Percentiles rank a stretch among this genome's conserved stretches.
phyloP scores from a whole-genome alignment of 2,113 vertebrate genomes.

The Acinonyx jubatus region DNA sequence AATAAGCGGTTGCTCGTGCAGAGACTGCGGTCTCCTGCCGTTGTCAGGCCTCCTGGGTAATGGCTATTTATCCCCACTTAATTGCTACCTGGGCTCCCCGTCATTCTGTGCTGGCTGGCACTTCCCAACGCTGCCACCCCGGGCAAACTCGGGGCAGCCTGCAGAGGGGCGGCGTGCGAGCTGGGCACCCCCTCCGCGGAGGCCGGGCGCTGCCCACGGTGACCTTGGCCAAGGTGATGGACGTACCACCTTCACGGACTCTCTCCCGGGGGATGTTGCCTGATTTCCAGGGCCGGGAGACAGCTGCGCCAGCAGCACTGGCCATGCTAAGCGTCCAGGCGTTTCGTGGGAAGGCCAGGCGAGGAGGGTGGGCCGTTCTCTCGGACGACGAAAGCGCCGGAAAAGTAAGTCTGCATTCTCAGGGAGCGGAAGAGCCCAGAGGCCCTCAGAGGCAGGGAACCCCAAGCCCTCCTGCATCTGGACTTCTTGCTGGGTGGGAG shows the following conservation, averaged over 20 bases:
- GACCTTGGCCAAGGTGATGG: background rate
- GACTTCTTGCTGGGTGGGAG: background rate
- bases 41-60: conserved; percentile 70
- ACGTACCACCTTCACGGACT: background rate
- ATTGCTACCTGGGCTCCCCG: conserved; percentile 76
- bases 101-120: conserved; percentile 51
- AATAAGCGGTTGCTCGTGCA: conserved; percentile 76
- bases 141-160: conserved; percentile 24
- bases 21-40: conserved; percentile 60
- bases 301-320: too few species aligned
- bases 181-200: background rate
- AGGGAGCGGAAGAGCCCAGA: background rate
- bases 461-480: background rate
- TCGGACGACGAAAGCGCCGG: background rate
- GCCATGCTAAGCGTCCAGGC: background rate
- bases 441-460: background rate
- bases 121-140: conserved; percentile 56
- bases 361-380: background rate
- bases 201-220: background rate
- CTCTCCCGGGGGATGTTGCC: background rate
- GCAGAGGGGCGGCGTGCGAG: background rate
- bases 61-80: conserved; percentile 77
- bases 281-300: background rate
- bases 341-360: background rate
- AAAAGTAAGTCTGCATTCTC: background rate